Evolutionary conservation across 2,797 vertebrate species (phyloP).

Genomic region (Malurus splendens): DNA sequence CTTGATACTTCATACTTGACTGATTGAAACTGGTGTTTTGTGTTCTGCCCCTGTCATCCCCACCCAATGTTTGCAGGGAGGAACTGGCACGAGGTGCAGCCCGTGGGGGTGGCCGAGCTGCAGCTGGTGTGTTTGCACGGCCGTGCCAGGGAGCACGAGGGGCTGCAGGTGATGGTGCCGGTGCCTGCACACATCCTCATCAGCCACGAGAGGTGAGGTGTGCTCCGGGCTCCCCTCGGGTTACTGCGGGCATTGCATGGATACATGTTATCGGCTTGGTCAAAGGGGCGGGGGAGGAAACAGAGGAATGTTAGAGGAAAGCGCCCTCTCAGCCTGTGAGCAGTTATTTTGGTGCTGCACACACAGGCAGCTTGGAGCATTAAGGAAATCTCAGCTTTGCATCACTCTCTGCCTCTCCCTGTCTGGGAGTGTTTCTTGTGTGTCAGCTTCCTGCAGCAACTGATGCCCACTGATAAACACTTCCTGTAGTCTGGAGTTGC

Average conservation of each 20-base stretch:
- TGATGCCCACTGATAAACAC: not conserved
- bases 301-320: not conserved
- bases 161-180: constrained; percentile 78
- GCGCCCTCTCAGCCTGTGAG: not conserved
- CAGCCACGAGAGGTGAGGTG: constrained; percentile 81
- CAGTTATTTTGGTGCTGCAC: not conserved
- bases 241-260: not conserved
- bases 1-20: not conserved
- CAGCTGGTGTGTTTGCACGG: constrained; percentile 82
- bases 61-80: constrained; percentile 50
- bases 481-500: not conserved
- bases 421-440: not conserved
- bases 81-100: constrained; percentile 84
- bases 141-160: constrained; percentile 75
- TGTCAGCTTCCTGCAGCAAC: not conserved
- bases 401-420: not conserved
- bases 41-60: not conserved
- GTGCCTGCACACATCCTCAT: constrained; percentile 75
- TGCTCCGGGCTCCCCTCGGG: not conserved
- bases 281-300: not conserved
- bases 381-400: not conserved
- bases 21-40: not conserved
- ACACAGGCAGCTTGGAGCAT: not conserved
- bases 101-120: constrained; percentile 77
- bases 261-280: not conserved